Base-by-base conservation (phyloP, 2,888 invertebrate species). In the Leptothorax acervorum region DNA sequence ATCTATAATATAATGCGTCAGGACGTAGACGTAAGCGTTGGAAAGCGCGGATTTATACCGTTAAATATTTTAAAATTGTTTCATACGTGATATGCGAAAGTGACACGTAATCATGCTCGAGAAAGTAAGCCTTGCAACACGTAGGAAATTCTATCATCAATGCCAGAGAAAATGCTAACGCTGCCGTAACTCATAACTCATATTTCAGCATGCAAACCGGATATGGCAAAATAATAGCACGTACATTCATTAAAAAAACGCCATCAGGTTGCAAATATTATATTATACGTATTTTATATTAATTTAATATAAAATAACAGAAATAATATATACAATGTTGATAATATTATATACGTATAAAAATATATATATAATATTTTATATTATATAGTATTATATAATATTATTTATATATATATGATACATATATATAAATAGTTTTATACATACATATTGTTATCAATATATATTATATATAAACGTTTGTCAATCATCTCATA, bases 141-240 rank as follows among this genome's bases (percentile, higher is more conserved):
- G 55, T 79, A 57, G 57, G 6, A 60, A 45, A 63, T 76, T 28
- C 42, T 82, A 76, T 28, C 66, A 63, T 28, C 39, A 28, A 48
- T 28, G 62, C 3, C 45, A 12, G 48, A 71, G 60, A 82, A 82
- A 73, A 75, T 62, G 76, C 53, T 42, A 53, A 76, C 78, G n/a
- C 8, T 51, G 23, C n/a, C 6, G 31, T 12, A 39, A 51, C 55
- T 74, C 42, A 12, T 12, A 39, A 51, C 55, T 74, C 42, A 12
- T 18, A 39, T 86, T 81, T 84, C 75, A 60, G 65, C 6, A 45
- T 18, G 12, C 60, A 78, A 63, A 86, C 57, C 76, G 73, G 78
- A 84, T 51, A 53, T 23, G 45, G 45, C 31, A 81, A 79, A 70
- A 55, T 70, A 68, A 68, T 45, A 11, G 12, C 9, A 8, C 18